phyloP scores from a whole-genome alignment of 2,113 vertebrate species.

The Oxyura jamaicensis region DNA sequence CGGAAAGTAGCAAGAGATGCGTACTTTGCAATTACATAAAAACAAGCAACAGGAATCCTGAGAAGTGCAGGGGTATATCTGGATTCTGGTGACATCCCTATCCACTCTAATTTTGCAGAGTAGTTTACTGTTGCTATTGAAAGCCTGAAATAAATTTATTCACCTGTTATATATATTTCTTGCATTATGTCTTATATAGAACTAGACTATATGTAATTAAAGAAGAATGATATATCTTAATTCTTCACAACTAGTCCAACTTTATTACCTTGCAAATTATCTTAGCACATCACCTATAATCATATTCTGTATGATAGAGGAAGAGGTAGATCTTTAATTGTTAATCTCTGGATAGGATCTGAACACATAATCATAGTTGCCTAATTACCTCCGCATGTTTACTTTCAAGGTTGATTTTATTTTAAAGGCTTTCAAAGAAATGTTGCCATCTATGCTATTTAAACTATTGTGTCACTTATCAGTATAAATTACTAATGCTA shows the following conservation, averaged over 20 bases:
- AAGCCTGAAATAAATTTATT: background rate
- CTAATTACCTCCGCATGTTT: background rate
- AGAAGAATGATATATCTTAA: background rate
- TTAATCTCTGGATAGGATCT: background rate
- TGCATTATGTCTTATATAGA: background rate
- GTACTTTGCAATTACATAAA: background rate
- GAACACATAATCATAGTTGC: background rate
- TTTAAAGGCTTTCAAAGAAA: background rate
- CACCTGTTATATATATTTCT: background rate
- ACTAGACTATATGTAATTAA: background rate
- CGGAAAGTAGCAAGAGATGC: background rate
- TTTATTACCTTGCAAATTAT: background rate
- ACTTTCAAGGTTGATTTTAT: constrained; percentile 17
- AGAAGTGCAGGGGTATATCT: background rate
- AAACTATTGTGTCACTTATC: constrained; percentile 1
- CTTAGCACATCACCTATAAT: background rate
- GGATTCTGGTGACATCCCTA: background rate
- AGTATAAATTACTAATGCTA: constrained; percentile 3
- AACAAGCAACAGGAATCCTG: background rate
- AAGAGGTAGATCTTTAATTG: background rate
- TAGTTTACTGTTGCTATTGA: background rate
- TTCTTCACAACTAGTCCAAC: background rate
- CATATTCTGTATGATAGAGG: background rate
- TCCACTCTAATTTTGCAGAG: background rate
- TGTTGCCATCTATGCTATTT: background rate